Conservation (phyloP, 64 coral and sea anemone genomes). For the Montipora foliosa region DNA sequence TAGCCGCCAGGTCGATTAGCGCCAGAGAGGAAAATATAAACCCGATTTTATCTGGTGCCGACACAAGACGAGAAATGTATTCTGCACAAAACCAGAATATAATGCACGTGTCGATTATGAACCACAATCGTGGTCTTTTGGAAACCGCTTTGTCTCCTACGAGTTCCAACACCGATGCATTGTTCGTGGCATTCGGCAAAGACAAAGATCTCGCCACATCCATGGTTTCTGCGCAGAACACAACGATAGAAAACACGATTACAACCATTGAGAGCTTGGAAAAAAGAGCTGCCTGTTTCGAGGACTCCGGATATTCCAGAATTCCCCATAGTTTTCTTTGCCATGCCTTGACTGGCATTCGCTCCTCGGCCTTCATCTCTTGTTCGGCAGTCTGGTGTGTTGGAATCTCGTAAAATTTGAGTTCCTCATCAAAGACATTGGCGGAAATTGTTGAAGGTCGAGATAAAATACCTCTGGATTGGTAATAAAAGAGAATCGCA, state of each 20-base stretch:
- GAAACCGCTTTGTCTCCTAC: background rate
- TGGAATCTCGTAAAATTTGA: constrained; percentile 79
- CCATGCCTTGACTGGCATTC: constrained; percentile 41
- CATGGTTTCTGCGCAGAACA: constrained; percentile 83
- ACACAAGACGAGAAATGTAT: constrained; percentile 49
- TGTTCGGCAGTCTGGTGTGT: background rate
- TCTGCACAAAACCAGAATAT: constrained; percentile 81
- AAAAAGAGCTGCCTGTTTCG: constrained; percentile 39
- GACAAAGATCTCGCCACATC: background rate
- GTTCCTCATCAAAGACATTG: constrained; percentile 67
- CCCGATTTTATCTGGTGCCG: constrained; percentile 44
- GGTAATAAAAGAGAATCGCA: constrained; percentile 89
- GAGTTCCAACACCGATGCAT: background rate
- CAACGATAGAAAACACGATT: constrained; percentile 62
- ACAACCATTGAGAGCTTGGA: constrained; percentile 69
- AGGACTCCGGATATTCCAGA: constrained; percentile 79
- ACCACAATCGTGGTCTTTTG: constrained; percentile 67
- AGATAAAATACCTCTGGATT: constrained; percentile 87
- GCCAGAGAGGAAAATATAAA: constrained; percentile 75
- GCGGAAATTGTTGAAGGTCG: constrained; percentile 67
- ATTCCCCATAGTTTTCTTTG: constrained; percentile 70
- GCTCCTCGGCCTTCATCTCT: background rate
- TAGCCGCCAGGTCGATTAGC: constrained; percentile 75
- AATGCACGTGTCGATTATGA: constrained; percentile 78
- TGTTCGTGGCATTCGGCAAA: constrained; percentile 3